Evolutionary conservation across 2,888 invertebrate species (phyloP), one percentile per base, ranked within the genome.

Genomic region (Orthosia gracilis): DNA sequence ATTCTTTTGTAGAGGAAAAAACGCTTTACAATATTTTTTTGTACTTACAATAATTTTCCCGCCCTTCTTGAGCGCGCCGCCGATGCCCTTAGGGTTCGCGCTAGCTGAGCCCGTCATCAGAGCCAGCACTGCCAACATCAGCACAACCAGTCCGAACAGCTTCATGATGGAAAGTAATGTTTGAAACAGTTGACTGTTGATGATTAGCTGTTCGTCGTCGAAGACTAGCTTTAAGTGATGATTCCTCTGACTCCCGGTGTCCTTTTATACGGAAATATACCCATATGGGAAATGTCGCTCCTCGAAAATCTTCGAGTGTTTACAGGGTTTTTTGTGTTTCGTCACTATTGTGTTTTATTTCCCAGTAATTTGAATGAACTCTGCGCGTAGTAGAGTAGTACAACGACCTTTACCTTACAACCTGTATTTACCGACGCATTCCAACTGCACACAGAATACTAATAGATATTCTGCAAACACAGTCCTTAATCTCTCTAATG

Each of bases 111-210:
- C 85, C 68, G 26, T 61, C 67, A 89, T 77, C 9, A 90, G 47
- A 45, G 89, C 76, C 4, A 26, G 26, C 26, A 26, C 26, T 26
- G 26, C 26, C 26, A 26, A 4, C 26, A 26, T 26, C 3, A 26
- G 26, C 26, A 26, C 26, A 45, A 90, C 76, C 7, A 90, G 23
- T 57, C 74, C 78, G 45, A 89, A 86, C 63, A 92, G 73, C 76
- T 91, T 91, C 92, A 91, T 91, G 45, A 78, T 88, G 65, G 63
- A 55, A 47, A 31, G 12, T 12, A 4, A 68, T 21, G 12, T 54
- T 45, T 40, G 11, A 40, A 58, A 52, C n/a, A 49, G 52, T 52
- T n/a, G n/a, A 59, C 12, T 54, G 3, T 49, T 40, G 31, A 40
- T 54, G 2, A 49, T 11, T 50, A 66, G 1, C 26, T 26, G 47